Evolutionary conservation across 2,113 vertebrate species (phyloP).

Genomic region (Rhinolophus sinicus): DNA sequence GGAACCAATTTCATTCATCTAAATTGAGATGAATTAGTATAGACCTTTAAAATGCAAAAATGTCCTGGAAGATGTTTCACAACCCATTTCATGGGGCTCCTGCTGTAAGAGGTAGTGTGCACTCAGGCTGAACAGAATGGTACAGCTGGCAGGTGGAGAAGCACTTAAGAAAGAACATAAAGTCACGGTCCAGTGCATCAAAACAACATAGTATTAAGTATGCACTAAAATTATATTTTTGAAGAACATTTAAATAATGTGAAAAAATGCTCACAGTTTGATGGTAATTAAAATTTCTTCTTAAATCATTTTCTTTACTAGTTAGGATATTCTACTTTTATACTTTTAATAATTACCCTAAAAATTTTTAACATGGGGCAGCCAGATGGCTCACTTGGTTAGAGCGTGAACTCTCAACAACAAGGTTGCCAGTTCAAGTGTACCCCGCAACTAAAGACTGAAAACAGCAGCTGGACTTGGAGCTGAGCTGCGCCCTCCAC

Average conservation of each 20-base stretch:
- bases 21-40: background rate
- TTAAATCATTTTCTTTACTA: background rate
- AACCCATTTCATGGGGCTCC: background rate
- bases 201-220: background rate
- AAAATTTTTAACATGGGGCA: background rate
- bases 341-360: background rate
- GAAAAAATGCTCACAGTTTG: background rate
- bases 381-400: no score
- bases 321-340: background rate
- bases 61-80: background rate
- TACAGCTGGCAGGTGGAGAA: background rate
- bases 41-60: background rate
- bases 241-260: background rate
- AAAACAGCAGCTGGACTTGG: no score
- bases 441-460: no score
- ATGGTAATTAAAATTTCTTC: background rate
- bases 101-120: background rate
- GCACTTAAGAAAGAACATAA: background rate
- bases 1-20: background rate
- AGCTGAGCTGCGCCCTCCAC: no score
- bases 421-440: no score
- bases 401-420: no score
- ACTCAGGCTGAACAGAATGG: fast-evolving
- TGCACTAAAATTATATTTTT: background rate
- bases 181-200: background rate